Evolutionary conservation across 1,140 invertebrate genomes (phyloP), one percentile per base, ranked within the genome.

Genomic region (Aethina tumida): DNA sequence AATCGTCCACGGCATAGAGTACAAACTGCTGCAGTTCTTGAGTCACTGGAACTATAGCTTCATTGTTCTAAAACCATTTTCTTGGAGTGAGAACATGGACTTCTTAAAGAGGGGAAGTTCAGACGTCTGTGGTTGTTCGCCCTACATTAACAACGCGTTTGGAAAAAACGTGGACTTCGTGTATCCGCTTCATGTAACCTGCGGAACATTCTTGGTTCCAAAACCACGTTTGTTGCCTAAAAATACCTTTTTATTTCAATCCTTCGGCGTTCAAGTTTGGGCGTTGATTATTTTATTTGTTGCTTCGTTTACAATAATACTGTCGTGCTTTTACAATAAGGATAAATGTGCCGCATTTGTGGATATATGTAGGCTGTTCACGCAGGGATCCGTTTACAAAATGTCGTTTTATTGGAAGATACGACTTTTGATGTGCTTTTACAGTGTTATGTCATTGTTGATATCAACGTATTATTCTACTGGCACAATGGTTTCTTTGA

Each of bases 201-300:
- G 43, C 20, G 22, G 32, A 4, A 46, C 43, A 12, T 42, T 46
- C 20, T 19, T 46, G 7, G 43, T 46, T 10, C 43, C 43, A n/a
- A 42, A 46, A 37, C 33, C 43, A 3, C 20, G 26, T 21, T 16
- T 42, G 4, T 27, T 36, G n/a, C 39, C 43, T 9, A 10, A 33
- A 17, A 24, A 20, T 8, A 38, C 39, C 5, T 46, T 42, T 19
- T 31, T 43, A 13, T 42, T 29, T n/a, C 43, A 46, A 28, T 21
- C 43, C 5, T 35, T 46, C n/a, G 24, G 10, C 5, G 6, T 14
- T 1, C 26, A 4, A 1, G 9, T 38, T 14, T 46, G 43, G 43
- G 7, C 33, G 2, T 26, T 40, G 22, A 26, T 40, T 21, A 10
- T 38, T 10, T 19, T 24, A n/a, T n/a, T n/a, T n/a, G n/a, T n/a